Conservation (phyloP, 2,113 vertebrate genomes). For the Cettia cetti region DNA sequence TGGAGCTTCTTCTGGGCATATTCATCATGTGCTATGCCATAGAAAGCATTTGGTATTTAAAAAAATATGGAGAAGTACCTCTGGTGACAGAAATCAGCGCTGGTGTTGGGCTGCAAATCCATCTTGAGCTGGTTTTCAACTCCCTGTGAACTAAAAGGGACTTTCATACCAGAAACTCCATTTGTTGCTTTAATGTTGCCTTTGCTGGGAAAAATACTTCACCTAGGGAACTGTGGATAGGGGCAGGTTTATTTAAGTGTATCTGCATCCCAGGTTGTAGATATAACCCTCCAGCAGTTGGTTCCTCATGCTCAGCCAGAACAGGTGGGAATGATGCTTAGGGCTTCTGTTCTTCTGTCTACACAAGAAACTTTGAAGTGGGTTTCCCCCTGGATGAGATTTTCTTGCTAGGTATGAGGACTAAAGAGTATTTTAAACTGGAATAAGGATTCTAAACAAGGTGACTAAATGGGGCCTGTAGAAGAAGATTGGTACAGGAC, state of each 20-base stretch:
- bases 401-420: not conserved
- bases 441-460: not conserved
- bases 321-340: not conserved
- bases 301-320: not conserved
- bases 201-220: not conserved
- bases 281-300: not conserved
- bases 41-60: not conserved
- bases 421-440: not conserved
- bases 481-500: not conserved
- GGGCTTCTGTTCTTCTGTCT: not conserved
- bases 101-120: not conserved
- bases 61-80: not conserved
- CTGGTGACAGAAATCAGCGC: not conserved
- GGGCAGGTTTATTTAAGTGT: not conserved
- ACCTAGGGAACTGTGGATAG: fast-evolving
- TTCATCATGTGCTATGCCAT: not conserved
- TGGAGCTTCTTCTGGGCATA: not conserved
- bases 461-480: not conserved
- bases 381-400: not conserved
- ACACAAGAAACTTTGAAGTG: not conserved
- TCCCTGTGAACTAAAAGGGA: not conserved
- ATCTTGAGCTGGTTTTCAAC: not conserved
- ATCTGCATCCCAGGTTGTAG: not conserved
- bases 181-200: not conserved
- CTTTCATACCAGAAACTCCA: not conserved